These are phyloP conservation scores for Pterocles orientalis DNA, from an alignment of 2,113 vertebrate genomes.

Conservation along the genomic window DNA sequence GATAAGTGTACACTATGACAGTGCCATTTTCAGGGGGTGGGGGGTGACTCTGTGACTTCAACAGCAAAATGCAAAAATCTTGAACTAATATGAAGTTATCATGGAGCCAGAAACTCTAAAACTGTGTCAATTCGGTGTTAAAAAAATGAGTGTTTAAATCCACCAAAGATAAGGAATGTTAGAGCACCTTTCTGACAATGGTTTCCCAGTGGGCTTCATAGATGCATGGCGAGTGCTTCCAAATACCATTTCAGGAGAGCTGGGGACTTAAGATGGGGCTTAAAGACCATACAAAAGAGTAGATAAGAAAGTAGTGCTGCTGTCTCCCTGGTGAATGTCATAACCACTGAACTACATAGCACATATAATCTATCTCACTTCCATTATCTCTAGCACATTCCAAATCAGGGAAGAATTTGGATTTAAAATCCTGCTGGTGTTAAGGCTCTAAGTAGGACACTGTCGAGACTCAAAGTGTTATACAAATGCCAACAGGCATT, in stretches of 20 bases:
- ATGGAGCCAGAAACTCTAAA: background rate
- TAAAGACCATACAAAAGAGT: background rate
- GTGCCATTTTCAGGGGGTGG: background rate
- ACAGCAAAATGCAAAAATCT: background rate
- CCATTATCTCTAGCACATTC: background rate
- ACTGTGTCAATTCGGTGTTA: background rate
- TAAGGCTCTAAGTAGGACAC: background rate
- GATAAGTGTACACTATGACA: background rate
- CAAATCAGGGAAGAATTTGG: background rate
- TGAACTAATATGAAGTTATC: background rate
- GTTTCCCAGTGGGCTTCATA: background rate
- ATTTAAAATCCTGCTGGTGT: background rate
- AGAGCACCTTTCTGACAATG: fast-evolving
- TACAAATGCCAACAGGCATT: background rate
- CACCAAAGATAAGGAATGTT: background rate
- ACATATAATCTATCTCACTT: background rate
- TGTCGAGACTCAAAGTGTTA: background rate
- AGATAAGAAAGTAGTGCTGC: background rate
- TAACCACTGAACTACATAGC: background rate
- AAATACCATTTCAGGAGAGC: background rate
- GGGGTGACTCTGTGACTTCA: background rate
- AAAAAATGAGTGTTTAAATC: background rate
- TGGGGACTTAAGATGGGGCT: background rate
- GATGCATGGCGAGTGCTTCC: background rate
- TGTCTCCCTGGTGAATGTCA: fast-evolving